phyloP scores from a whole-genome alignment of 2,113 vertebrate species.

The Plectropomus leopardus region DNA sequence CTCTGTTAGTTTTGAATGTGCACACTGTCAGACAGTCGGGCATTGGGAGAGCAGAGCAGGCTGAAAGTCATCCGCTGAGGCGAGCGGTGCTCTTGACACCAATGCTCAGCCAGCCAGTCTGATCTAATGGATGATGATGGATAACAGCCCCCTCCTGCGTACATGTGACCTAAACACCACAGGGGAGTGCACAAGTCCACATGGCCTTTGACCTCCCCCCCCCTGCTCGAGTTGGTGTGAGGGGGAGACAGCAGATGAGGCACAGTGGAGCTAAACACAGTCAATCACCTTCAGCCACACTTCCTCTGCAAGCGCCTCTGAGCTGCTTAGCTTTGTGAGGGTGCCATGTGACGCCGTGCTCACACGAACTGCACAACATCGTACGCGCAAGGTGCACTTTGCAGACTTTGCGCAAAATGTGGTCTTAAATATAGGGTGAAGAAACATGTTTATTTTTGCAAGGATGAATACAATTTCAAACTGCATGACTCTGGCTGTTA shows the following conservation, averaged over 20 bases:
- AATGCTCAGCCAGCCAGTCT: conserved; percentile 37
- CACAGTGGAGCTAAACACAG: conserved; percentile 56
- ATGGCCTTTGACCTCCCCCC: conserved; percentile 64
- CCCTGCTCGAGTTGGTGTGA: conserved; percentile 17
- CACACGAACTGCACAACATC: neutral
- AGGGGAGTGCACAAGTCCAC: conserved; percentile 58
- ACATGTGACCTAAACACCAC: conserved; percentile 71
- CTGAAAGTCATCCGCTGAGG: conserved; percentile 14
- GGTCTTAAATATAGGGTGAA: neutral
- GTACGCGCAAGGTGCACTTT: neutral
- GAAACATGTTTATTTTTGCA: neutral
- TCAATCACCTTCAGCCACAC: conserved; percentile 50
- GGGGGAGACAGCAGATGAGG: conserved; percentile 20
- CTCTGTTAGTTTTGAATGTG: neutral
- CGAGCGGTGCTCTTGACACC: conserved; percentile 31
- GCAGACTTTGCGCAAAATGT: neutral
- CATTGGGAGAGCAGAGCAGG: conserved; percentile 2
- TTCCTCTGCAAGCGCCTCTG: conserved; percentile 32
- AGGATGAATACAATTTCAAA: neutral
- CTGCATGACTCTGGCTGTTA: neutral
- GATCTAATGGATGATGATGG: conserved; percentile 71
- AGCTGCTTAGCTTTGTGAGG: conserved; percentile 9
- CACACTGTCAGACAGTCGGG: conserved; percentile 3
- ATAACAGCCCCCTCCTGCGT: conserved; percentile 46
- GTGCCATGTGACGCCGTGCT: conserved; percentile 11